Evolutionary conservation across 2,113 vertebrate species (phyloP).

Genomic region (Cariama cristata): DNA sequence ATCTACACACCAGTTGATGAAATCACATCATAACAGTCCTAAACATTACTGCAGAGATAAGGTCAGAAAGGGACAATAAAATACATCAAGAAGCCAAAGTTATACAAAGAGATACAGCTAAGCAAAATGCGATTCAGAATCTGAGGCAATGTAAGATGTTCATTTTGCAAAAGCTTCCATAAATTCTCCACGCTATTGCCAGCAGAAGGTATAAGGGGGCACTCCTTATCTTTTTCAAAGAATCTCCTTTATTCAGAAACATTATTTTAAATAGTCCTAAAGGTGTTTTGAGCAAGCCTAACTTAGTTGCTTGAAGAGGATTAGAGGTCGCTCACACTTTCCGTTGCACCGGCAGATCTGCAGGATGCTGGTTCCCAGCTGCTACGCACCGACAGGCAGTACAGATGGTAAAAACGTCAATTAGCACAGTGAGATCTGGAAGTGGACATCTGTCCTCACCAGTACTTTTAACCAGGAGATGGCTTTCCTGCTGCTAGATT

Average conservation of each 20-base stretch:
- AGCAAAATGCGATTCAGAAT: rapidly evolving
- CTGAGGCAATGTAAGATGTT: rapidly evolving
- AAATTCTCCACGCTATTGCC: background rate
- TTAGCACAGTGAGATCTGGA: background rate
- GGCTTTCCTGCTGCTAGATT: background rate
- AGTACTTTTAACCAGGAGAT: background rate
- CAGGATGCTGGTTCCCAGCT: background rate
- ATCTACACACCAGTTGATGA: rapidly evolving
- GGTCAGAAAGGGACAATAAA: background rate
- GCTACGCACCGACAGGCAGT: rapidly evolving
- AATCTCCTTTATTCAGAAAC: background rate
- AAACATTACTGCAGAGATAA: background rate
- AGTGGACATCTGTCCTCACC: conserved; percentile 18
- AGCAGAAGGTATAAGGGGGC: background rate
- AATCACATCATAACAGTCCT: background rate
- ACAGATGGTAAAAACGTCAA: background rate
- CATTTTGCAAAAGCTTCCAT: background rate
- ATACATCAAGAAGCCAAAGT: rapidly evolving
- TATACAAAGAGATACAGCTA: background rate
- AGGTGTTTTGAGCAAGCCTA: background rate
- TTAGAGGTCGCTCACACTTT: background rate
- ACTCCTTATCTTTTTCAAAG: background rate
- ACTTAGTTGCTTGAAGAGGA: background rate
- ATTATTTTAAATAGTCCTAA: rapidly evolving
- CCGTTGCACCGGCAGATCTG: background rate